These are phyloP conservation scores for Cistogaster globosa DNA, from an alignment of 2,888 invertebrate genomes.

Conservation along the genomic window DNA sequence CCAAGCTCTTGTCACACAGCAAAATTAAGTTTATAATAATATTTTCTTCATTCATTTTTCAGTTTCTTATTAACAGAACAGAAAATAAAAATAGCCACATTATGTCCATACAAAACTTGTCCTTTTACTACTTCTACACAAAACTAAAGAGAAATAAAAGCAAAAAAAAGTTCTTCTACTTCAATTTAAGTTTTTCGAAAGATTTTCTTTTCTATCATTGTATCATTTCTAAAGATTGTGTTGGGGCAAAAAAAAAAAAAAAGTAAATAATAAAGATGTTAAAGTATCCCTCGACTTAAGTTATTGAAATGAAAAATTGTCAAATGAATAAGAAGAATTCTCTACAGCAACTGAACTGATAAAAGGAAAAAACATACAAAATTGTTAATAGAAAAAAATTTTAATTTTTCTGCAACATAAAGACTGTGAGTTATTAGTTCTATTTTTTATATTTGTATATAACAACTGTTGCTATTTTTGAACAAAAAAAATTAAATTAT, in stretches of 20 bases:
- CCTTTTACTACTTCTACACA: constrained; percentile 11
- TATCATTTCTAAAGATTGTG: constrained; percentile 45
- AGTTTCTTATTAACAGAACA: background rate
- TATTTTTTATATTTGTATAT: constrained; percentile 45
- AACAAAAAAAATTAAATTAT: background rate
- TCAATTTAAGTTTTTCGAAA: constrained; percentile 53
- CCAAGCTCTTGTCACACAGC: constrained; percentile 60
- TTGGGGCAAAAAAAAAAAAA: constrained; percentile 9
- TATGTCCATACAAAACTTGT: constrained; percentile 56
- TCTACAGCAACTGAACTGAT: constrained; percentile 4
- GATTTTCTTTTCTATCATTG: constrained; percentile 39
- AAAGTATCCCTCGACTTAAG: constrained; percentile 49
- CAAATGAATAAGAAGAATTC: constrained; percentile 53
- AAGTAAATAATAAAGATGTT: constrained; percentile 32
- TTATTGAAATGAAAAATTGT: constrained; percentile 66
- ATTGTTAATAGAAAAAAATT: constrained; percentile 24
- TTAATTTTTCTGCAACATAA: constrained; percentile 31
- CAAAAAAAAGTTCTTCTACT: constrained; percentile 39
- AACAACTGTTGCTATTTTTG: constrained; percentile 57
- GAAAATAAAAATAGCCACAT: constrained; percentile 62
- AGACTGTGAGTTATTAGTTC: constrained; percentile 28
- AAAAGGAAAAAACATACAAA: background rate
- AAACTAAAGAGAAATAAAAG: constrained; percentile 2
- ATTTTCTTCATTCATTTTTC: constrained; percentile 6
- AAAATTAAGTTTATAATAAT: constrained; percentile 66